Evolutionary conservation across 2,888 invertebrate genomes (phyloP).

Genomic region (Eutolmus rufibarbis): DNA sequence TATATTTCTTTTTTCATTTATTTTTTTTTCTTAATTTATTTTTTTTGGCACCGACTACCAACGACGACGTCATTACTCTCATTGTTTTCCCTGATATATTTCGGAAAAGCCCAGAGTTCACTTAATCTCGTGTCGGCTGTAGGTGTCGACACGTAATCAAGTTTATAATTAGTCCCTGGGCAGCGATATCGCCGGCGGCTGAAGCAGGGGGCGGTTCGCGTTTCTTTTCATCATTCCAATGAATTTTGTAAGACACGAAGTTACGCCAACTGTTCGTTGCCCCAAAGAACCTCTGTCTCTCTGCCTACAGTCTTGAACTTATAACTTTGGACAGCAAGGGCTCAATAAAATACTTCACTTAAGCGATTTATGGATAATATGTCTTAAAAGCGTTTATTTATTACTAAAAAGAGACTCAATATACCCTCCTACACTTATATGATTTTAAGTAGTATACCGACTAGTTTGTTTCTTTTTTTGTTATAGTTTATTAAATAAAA

Average conservation of each 20-base stretch:
- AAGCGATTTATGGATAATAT: neutral
- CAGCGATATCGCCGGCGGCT: neutral
- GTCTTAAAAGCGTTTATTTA: too few relatives aligned
- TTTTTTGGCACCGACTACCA: neutral
- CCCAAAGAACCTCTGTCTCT: neutral
- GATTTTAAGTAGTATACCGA: too few relatives aligned
- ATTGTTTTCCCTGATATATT: neutral
- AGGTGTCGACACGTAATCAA: conserved; percentile 29
- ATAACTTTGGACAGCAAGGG: neutral
- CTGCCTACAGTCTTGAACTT: neutral
- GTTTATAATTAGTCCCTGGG: conserved; percentile 25
- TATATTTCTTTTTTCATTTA: neutral
- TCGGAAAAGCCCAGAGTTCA: neutral
- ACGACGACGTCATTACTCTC: conserved; percentile 10
- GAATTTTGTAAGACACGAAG: neutral
- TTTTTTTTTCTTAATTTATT: neutral
- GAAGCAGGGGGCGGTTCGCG: neutral
- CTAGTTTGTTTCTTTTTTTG: too few relatives aligned
- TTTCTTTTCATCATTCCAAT: neutral
- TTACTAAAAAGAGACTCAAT: too few relatives aligned
- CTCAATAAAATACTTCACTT: neutral
- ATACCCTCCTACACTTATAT: too few relatives aligned
- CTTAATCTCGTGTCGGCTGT: neutral
- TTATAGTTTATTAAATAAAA: too few relatives aligned
- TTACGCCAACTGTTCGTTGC: neutral